Conservation (phyloP, 2,888 invertebrate genomes). For the Andrena praecox region DNA sequence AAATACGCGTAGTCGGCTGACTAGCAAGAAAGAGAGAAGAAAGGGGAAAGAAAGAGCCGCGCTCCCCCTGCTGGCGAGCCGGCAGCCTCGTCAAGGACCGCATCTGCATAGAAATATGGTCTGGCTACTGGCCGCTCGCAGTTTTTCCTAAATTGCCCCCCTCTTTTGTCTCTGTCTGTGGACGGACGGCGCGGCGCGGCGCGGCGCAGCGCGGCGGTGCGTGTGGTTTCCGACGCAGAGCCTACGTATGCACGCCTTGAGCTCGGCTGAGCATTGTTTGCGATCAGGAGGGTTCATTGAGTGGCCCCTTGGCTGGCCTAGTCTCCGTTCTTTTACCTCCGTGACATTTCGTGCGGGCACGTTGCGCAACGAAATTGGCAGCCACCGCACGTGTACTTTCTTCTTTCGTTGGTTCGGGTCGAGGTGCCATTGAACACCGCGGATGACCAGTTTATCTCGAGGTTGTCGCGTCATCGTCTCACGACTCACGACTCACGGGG, state of each 20-base stretch:
- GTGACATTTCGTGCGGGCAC: conserved; percentile 36
- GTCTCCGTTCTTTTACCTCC: conserved; percentile 28
- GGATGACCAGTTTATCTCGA: conserved; percentile 68
- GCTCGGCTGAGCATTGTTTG: too few relatives aligned
- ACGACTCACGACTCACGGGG: conserved; percentile 55
- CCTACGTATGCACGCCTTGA: too few relatives aligned
- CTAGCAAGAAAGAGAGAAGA: conserved; percentile 19
- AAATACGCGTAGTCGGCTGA: conserved; percentile 55
- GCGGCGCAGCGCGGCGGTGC: too few relatives aligned
- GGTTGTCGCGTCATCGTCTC: conserved; percentile 72
- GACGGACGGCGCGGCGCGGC: not conserved
- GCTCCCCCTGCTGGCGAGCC: not conserved
- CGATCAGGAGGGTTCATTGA: not conserved
- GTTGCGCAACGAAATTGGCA: conserved; percentile 52
- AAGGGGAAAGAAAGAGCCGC: conserved; percentile 16
- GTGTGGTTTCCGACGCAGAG: too few relatives aligned
- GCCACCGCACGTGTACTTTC: conserved; percentile 45
- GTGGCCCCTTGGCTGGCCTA: not conserved
- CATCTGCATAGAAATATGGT: conserved; percentile 52
- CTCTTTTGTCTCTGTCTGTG: not conserved
- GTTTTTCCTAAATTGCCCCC: conserved; percentile 32
- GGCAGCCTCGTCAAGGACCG: conserved; percentile 30
- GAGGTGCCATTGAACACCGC: conserved; percentile 54
- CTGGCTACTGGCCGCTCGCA: conserved; percentile 6
- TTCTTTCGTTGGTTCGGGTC: conserved; percentile 33